A percentile compares a stretch with the other conserved stretches of the same genome.
Evolutionary conservation across 2,113 vertebrate genomes (phyloP).

Genomic region (Garra rufa): DNA sequence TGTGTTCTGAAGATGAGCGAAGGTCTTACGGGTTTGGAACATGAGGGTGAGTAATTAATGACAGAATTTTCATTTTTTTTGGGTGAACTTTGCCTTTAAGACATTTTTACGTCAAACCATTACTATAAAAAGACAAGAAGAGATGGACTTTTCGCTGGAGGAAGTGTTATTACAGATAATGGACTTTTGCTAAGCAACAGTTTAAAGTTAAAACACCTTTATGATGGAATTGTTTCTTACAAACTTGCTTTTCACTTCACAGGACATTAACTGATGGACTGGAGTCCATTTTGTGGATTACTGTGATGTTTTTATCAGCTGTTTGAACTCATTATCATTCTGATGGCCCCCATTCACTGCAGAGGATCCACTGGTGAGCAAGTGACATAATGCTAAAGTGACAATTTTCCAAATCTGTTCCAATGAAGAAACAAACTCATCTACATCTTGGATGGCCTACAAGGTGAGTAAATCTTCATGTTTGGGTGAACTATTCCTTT

Average conservation of each 20-base stretch:
- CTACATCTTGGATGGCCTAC: background rate
- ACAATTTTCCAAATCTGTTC: background rate
- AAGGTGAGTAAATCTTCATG: background rate
- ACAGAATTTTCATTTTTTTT: no score
- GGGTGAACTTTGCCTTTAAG: no score
- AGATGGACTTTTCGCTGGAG: no score
- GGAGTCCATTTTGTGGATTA: background rate
- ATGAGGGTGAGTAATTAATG: no score
- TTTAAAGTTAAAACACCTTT: no score
- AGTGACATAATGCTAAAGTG: background rate
- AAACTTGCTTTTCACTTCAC: background rate
- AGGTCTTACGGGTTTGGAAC: no score
- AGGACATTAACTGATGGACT: background rate
- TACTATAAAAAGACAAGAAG: no score
- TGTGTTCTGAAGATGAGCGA: no score
- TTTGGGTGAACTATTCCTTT: background rate
- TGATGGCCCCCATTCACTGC: background rate
- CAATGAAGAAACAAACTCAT: background rate
- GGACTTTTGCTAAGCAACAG: no score
- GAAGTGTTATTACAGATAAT: no score
- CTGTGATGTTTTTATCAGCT: background rate
- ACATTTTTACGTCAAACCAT: no score
- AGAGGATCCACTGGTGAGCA: background rate
- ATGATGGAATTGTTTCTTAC: no score
- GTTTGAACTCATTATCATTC: background rate